Evolutionary conservation across 2,797 vertebrate genomes (phyloP), one percentile per base, ranked within the genome.

Genomic region (Jordanella pulchra): DNA sequence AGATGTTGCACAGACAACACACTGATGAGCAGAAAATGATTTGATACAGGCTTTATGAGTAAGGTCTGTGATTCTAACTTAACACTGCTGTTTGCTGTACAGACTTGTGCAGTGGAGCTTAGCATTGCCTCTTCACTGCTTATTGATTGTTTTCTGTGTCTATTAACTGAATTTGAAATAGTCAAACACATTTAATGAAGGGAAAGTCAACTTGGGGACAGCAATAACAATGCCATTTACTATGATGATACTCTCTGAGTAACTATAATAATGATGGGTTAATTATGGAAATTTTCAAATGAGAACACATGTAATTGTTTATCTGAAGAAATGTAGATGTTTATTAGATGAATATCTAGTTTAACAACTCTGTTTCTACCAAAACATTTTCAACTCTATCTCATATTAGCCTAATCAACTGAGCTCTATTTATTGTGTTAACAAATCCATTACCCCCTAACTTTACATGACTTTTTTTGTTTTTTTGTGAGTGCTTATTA

Each of bases 301-400:
- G 51, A 84, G 79, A 82, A 86, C 71, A 72, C 64, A 4, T 69
- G 63, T 85, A 81, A 83, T 82, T 80, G 63, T 84, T 92, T 87
- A 89, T 86, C 75, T 53, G 60, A 44, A 72, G 77, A 84, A 83
- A 71, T 86, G 88, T 77, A 84, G 84, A 76, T 83, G 80, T 78
- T 75, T 76, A 55, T 84, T 60, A 54, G 69, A 80, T 32, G 55
- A 32, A 21, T 17, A 7, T 18, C 28, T 32, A 32, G 30, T 18
- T n/a, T 35, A 7, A n/a, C 32, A 39, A 39, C 23, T 4, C 11
- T 35, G 32, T 61, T 60, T 60, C 35, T 6, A 60, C 9, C 21
- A 21, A 30, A 21, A 17, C 32, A 18, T 11, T 60, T 35, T 14
- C 18, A 39, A 39, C 30, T 35, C 12, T 11, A 13, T 61, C 11